A percentile compares a stretch with the other conserved stretches of the same genome.
phyloP scores from a whole-genome alignment of 2,888 invertebrate species.

The Pachycephus smyrnensis region DNA sequence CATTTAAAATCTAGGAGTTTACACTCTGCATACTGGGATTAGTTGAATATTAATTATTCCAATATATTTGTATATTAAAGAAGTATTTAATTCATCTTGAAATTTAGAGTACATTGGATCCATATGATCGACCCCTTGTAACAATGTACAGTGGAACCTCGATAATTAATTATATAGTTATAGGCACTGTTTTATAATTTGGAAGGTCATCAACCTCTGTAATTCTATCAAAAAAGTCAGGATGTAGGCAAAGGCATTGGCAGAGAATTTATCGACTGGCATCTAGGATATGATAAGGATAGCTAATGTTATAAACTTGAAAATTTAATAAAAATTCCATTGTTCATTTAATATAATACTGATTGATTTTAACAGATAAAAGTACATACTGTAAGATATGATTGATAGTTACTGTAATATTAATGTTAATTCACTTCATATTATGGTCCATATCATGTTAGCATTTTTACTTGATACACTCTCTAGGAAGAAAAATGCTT shows the following conservation, averaged over 20 bases:
- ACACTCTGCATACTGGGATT: neutral
- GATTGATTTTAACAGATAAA: neutral
- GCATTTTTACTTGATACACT: neutral
- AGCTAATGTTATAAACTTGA: neutral
- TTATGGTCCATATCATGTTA: neutral
- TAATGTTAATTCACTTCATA: neutral
- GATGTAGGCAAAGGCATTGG: no score
- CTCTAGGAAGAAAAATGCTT: neutral
- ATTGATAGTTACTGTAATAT: constrained; percentile 10
- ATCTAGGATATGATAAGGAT: neutral
- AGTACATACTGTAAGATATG: constrained; percentile 1
- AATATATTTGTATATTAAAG: no score
- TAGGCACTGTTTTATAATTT: neutral
- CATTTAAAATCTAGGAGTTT: neutral
- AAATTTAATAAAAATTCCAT: neutral
- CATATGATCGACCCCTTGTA: no score
- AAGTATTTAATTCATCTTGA: neutral
- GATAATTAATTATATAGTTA: neutral
- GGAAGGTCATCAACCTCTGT: no score
- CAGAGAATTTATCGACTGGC: neutral
- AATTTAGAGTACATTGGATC: neutral
- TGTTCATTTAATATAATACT: neutral
- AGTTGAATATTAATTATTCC: neutral
- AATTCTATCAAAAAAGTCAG: no score
- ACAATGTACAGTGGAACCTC: neutral